Evolutionary conservation across 2,888 invertebrate genomes (phyloP), one percentile per base, ranked within the genome.

Genomic region (Dendrolimus houi): DNA sequence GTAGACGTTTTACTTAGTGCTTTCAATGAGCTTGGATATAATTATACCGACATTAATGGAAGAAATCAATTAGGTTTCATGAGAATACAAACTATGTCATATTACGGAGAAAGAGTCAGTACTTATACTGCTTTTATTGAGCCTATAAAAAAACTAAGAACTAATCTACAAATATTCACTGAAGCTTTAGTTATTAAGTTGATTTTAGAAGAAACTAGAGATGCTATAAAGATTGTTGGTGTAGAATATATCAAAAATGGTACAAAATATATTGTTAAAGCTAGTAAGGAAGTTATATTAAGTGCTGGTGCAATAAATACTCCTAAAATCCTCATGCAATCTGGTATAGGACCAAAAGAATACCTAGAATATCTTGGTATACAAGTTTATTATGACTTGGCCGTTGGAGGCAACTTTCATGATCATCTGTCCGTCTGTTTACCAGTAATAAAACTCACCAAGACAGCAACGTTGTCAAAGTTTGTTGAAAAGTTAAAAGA

Each of bases 351-450:
- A 1, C 88, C 88, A 13, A 85, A 71, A 57, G 87, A 88, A 13
- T 90, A 90, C 57, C 76, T 90, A 64, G 87, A 90, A 65, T 89
- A 86, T 74, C 73, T 90, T 68, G 77, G 81, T 65, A 74, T 89
- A 40, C 75, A 75, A 62, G 75, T 79, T 2, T 61, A 75, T 47
- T 72, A 73, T 57, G 85, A 89, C 70, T 73, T 90, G 56, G 86
- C 89, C 1, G 87, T 90, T 0, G 90, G 90, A 29, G 77, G 75
- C 9, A 90, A 90, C 61, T 87, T 90, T 63, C 90, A 90, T n/a
- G 90, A 90, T 63, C 90, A 90, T 66, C 55, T 90, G 17, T 83
- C 87, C 1, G 83, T 90, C 0, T 90, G 90, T 63, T 71, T 90
- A 52, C 89, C 90, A 10, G 85, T 89, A 7, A 83, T 90, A 52